phyloP scores from a whole-genome alignment of 2,797 vertebrate species.

The Macropus fuliginosus region DNA sequence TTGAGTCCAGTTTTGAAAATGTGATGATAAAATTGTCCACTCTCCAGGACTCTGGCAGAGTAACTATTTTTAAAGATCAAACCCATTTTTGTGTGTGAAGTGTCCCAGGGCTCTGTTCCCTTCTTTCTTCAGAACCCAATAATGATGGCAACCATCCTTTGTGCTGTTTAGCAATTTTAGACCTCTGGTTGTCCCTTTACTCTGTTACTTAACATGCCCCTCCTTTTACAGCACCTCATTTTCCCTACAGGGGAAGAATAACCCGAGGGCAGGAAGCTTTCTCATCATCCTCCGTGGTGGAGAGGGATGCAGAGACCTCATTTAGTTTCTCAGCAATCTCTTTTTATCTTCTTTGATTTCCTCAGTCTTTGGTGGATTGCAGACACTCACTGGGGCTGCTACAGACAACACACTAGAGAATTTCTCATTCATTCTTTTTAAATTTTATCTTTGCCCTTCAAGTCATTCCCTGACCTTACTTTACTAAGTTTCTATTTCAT shows the following conservation, averaged over 20 bases:
- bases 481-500: slow-evolving; percentile 34
- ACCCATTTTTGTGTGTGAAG: slow-evolving; percentile 28
- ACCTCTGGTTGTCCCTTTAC: slow-evolving; percentile 58
- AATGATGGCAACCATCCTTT: background rate
- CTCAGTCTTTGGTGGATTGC: slow-evolving; percentile 34
- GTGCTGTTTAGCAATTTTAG: slow-evolving; percentile 68
- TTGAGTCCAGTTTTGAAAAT: background rate
- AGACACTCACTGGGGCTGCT: background rate
- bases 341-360: slow-evolving; percentile 65
- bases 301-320: slow-evolving; percentile 54
- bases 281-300: slow-evolving; percentile 22
- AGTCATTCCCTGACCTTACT: slow-evolving; percentile 41
- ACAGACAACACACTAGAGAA: slow-evolving; percentile 29
- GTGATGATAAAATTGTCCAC: background rate
- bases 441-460: slow-evolving; percentile 48
- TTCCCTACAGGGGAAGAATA: slow-evolving; percentile 55
- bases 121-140: background rate
- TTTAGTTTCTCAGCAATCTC: slow-evolving; percentile 50
- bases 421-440: slow-evolving; percentile 4
- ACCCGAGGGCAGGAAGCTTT: slow-evolving; percentile 58
- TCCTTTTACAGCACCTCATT: slow-evolving; percentile 66
- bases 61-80: slow-evolving; percentile 67
- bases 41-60: slow-evolving; percentile 17
- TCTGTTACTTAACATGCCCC: slow-evolving; percentile 67
- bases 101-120: slow-evolving; percentile 32